phyloP scores from a whole-genome alignment of 2,888 invertebrate genomes.

The Ormyrus nitidulus region DNA sequence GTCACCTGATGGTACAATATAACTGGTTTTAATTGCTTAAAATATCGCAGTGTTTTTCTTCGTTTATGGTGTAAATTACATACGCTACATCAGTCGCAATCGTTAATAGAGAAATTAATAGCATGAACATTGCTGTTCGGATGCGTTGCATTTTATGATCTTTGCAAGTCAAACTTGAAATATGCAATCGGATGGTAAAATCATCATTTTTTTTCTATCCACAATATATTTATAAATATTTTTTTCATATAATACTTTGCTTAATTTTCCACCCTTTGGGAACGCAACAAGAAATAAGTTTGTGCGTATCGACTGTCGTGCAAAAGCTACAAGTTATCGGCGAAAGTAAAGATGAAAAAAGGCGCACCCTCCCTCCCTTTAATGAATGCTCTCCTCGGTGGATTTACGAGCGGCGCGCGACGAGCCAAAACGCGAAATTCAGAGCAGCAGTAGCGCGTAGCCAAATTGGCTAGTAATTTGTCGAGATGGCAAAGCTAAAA shows the following conservation, averaged over 20 bases:
- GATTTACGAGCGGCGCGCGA: constrained; percentile 49
- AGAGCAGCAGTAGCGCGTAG: not conserved
- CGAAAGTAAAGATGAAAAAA: not conserved
- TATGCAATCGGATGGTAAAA: too few relatives aligned
- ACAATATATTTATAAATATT: too few relatives aligned
- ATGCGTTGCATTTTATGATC: too few relatives aligned
- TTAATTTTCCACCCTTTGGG: too few relatives aligned
- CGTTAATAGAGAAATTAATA: constrained; percentile 52
- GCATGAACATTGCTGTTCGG: not conserved
- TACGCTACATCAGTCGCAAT: not conserved
- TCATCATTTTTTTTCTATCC: too few relatives aligned
- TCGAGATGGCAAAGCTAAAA: constrained; percentile 4
- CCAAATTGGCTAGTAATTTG: constrained; percentile 53
- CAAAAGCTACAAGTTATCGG: constrained; percentile 26
- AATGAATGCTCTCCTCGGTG: constrained; percentile 35
- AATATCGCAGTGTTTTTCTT: constrained; percentile 16
- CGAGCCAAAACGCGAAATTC: constrained; percentile 37
- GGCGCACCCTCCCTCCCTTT: constrained; percentile 11
- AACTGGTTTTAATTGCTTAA: constrained; percentile 37
- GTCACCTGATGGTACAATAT: constrained; percentile 2
- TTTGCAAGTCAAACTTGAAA: too few relatives aligned
- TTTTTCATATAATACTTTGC: too few relatives aligned
- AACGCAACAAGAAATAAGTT: too few relatives aligned
- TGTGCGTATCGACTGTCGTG: too few relatives aligned
- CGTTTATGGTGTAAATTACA: not conserved